These are phyloP conservation scores for Mormyrus proboscirostris DNA, from an alignment of 2,797 vertebrate species.

Conservation along the genomic window DNA sequence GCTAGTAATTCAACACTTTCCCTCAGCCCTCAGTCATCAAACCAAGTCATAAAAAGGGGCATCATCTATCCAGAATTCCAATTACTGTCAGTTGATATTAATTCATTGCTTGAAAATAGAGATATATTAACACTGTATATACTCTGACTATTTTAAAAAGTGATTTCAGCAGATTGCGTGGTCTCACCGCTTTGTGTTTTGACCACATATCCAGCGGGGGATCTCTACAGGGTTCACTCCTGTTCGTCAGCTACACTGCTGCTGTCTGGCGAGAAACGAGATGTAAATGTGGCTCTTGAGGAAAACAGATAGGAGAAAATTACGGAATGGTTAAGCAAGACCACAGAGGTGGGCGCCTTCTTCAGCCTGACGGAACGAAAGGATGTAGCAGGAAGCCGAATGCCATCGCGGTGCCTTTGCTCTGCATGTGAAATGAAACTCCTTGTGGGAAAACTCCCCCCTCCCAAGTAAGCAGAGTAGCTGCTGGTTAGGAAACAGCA, in stretches of 20 bases:
- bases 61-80: neutral
- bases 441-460: neutral
- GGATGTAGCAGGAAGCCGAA: neutral
- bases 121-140: neutral
- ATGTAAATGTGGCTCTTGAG: neutral
- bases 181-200: neutral
- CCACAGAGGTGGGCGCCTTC: neutral
- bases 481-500: neutral
- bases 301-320: neutral
- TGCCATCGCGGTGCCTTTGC: neutral
- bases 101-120: neutral
- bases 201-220: neutral
- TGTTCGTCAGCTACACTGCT: neutral
- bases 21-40: neutral
- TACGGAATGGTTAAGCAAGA: neutral
- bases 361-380: neutral
- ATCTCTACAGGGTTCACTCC: neutral
- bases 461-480: neutral
- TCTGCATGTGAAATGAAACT: neutral
- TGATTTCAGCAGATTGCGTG: neutral
- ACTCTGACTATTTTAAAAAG: neutral
- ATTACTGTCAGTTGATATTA: neutral
- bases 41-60: neutral
- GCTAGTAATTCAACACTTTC: neutral
- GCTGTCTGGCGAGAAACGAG: neutral